Base-by-base conservation (phyloP, 2,113 vertebrate genomes). In the Indicator indicator region DNA sequence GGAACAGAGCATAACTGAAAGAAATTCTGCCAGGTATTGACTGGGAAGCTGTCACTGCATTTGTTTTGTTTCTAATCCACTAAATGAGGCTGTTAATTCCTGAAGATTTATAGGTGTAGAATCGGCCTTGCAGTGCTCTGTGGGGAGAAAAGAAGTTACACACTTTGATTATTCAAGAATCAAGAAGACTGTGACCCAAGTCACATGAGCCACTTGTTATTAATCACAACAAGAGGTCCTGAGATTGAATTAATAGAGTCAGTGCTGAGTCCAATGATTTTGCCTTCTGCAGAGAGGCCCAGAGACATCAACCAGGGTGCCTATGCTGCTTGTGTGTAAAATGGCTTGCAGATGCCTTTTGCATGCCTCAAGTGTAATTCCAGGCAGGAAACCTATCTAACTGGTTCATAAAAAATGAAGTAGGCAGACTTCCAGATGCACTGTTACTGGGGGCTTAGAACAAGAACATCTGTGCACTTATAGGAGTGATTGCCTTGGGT, bases 231-330 rank as follows among this genome's bases (percentile, higher is more conserved):
- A 83, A 86, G 56, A 86, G 72, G 5, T 88, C 60, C 62, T 91
- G 36, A 60, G 77, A 75, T 88, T 83, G 38, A 81, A 48, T 96
- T 83, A 42, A 40, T 62, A 32, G 72, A 46, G 24, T 86, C 76
- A 83, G 68, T 50, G 79, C 85, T 33, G 82, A 93, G 55, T 88
- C 75, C 88, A 68, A 64, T 90, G 84, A 77, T 83, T 88, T 73
- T 88, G 33, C 79, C 65, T 88, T 81, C 46, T 89, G 82, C 67
- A 87, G 58, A 4, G 36, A 62, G 78, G 79, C 50, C 54, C 78
- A 76, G 27, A 68, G 88, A 24, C 50, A 52, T 52, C 50, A 94
- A 92, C 88, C 88, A 94, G 92, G 73, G 94, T 93, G 86, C 90
- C 69, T 74, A 13, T 93, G 86, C 80, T 92, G 16, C 65, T 67